Conservation (phyloP, 1,140 invertebrate genomes). For the Bombus confusus region DNA sequence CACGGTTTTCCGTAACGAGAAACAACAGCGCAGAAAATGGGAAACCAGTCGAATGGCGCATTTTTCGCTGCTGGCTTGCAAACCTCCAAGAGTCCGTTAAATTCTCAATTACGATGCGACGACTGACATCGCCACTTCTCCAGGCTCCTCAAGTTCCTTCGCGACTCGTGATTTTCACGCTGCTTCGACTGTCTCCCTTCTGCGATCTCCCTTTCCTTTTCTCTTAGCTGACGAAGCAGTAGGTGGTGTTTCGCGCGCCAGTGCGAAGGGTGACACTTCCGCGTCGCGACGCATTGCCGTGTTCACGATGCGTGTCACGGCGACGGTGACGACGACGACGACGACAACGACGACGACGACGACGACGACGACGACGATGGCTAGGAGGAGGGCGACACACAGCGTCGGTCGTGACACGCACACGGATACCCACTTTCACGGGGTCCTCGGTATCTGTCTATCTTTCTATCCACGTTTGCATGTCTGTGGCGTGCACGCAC, state of each 20-base stretch:
- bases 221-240: background rate
- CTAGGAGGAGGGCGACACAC: background rate
- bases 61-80: background rate
- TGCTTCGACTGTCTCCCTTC: background rate
- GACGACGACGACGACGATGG: slow-evolving; percentile 6
- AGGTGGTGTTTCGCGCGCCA: slow-evolving; percentile 44
- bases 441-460: slow-evolving; percentile 21
- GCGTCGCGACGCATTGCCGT: slow-evolving; percentile 71
- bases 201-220: background rate
- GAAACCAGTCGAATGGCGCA: no score
- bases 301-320: slow-evolving; percentile 68
- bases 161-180: slow-evolving; percentile 38
- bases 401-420: slow-evolving; percentile 18
- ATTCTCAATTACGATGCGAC: slow-evolving; percentile 37
- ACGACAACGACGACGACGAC: slow-evolving; percentile 21
- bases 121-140: background rate
- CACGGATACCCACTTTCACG: slow-evolving; percentile 43
- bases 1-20: background rate
- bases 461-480: slow-evolving; percentile 36
- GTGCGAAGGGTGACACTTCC: slow-evolving; percentile 77
- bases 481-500: slow-evolving; percentile 16
- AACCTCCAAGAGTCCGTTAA: slow-evolving; percentile 35
- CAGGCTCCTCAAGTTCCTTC: slow-evolving; percentile 20
- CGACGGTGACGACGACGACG: slow-evolving; percentile 38
- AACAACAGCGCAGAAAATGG: background rate